Evolutionary conservation across 2,113 vertebrate species (phyloP).

Genomic region (Poecile atricapillus): DNA sequence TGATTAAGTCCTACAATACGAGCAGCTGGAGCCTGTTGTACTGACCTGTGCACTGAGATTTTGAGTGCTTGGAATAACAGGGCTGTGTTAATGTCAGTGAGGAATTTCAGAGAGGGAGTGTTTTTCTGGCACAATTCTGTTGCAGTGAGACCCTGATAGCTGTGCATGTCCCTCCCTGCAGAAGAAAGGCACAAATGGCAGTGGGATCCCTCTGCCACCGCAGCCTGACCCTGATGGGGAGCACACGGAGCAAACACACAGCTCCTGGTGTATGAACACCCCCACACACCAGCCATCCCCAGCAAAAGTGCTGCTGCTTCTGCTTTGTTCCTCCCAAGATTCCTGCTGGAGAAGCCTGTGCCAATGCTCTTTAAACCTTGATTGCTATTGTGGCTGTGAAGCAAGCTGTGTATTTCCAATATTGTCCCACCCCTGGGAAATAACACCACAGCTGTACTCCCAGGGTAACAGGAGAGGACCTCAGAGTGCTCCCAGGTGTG

Average conservation of each 20-base stretch:
- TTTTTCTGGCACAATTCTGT: background rate
- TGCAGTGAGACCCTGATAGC: background rate
- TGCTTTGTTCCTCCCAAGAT: background rate
- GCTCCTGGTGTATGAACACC: rapidly evolving
- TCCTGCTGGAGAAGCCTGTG: background rate
- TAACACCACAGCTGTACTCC: rapidly evolving
- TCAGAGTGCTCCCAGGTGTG: rapidly evolving
- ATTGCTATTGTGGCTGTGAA: background rate
- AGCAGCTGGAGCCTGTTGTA: background rate
- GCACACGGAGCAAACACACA: background rate
- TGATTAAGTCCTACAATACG: background rate
- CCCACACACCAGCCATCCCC: background rate
- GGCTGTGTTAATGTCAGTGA: background rate
- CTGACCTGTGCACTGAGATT: background rate
- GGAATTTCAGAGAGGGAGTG: background rate
- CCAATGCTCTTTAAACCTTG: background rate
- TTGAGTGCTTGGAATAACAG: background rate
- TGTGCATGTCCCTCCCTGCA: background rate
- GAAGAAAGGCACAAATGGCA: background rate
- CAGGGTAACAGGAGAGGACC: rapidly evolving
- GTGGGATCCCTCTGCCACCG: background rate
- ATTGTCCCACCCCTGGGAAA: rapidly evolving
- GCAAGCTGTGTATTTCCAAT: background rate
- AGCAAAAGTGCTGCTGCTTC: background rate
- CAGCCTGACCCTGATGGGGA: rapidly evolving